Percentiles rank a stretch among this genome's conserved stretches.
Conservation (phyloP, 1,140 invertebrate species). For the Agrypnia vestita region DNA sequence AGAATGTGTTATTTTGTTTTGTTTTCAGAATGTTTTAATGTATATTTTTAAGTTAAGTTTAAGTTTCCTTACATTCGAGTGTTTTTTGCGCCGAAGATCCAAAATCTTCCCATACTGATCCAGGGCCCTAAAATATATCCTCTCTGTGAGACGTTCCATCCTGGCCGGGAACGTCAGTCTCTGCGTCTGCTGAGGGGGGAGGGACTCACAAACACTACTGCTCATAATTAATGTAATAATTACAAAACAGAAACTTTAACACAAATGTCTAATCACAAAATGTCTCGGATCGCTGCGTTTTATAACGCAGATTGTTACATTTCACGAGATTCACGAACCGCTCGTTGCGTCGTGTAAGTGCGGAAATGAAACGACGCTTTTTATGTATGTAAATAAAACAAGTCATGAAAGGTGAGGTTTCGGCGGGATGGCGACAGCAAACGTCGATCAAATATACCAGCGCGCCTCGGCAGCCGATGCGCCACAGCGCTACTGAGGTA, state of each 20-base stretch:
- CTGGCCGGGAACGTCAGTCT: slow-evolving; percentile 70
- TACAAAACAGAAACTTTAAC: background rate
- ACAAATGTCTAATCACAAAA: slow-evolving; percentile 29
- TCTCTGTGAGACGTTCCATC: slow-evolving; percentile 73
- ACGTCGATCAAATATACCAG: background rate
- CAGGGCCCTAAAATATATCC: slow-evolving; percentile 75
- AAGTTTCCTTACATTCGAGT: slow-evolving; percentile 69
- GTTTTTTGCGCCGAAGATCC: slow-evolving; percentile 67
- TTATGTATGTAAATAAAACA: slow-evolving; percentile 1
- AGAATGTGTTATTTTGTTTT: background rate
- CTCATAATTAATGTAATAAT: slow-evolving; percentile 42
- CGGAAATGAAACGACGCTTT: background rate
- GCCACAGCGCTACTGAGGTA: slow-evolving; percentile 16
- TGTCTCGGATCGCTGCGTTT: slow-evolving; percentile 8
- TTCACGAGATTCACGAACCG: too few relatives aligned
- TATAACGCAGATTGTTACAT: background rate
- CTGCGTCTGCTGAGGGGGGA: slow-evolving; percentile 63
- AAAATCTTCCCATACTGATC: slow-evolving; percentile 77
- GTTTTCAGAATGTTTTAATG: background rate
- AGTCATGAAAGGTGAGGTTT: background rate
- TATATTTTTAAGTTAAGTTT: background rate
- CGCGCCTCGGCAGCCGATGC: slow-evolving; percentile 14
- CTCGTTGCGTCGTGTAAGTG: too few relatives aligned
- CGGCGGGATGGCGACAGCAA: too few relatives aligned
- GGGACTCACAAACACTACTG: slow-evolving; percentile 47